These are phyloP conservation scores for Pantherophis vulpinus DNA, from an alignment of 2,797 vertebrate genomes.

Conservation along the genomic window DNA sequence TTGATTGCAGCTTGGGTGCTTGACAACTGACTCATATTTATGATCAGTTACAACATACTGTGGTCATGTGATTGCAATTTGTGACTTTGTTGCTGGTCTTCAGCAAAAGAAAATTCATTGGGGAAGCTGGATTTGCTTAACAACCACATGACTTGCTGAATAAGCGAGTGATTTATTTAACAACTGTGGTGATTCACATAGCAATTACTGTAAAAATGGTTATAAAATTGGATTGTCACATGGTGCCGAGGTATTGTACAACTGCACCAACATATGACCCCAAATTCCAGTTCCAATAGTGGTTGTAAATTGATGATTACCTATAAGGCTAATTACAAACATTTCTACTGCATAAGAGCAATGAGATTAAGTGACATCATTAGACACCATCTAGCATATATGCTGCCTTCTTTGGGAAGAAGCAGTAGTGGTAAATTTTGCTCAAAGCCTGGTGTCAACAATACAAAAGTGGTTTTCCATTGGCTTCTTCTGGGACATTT, in stretches of 20 bases:
- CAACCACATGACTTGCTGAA: neutral
- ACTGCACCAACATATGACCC: neutral
- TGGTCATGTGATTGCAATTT: neutral
- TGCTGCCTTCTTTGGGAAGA: neutral
- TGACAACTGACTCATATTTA: no score
- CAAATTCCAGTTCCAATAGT: neutral
- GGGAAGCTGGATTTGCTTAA: neutral
- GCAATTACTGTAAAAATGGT: neutral
- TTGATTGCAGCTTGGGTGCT: neutral
- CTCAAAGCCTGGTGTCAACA: neutral
- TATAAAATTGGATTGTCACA: neutral
- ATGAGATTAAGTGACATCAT: constrained; percentile 12
- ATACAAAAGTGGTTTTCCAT: neutral
- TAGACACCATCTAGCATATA: neutral
- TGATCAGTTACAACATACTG: neutral
- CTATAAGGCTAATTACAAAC: neutral
- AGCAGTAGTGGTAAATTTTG: neutral
- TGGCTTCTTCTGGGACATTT: neutral
- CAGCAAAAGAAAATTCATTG: neutral
- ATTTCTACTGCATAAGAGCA: constrained; percentile 1
- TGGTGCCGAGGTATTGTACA: neutral
- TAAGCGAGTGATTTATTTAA: neutral
- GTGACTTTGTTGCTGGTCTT: neutral
- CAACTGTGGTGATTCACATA: neutral
- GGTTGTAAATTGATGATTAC: neutral